Conservation (phyloP, 2,888 invertebrate genomes). For the Drosophila rellima region DNA sequence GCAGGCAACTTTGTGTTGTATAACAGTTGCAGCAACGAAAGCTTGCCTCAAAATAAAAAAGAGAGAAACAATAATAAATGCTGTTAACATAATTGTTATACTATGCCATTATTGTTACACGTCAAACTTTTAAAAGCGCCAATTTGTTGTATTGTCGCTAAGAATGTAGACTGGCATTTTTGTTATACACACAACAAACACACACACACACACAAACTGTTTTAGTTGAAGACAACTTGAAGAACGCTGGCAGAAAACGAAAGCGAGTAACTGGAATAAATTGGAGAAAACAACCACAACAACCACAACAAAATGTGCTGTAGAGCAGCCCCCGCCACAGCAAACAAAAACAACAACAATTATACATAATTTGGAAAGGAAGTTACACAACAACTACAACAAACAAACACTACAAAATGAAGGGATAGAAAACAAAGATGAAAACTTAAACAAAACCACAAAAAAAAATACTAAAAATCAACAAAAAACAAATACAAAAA, state of each 20-base stretch:
- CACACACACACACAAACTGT: background rate
- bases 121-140: background rate
- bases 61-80: background rate
- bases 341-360: slow-evolving; percentile 11
- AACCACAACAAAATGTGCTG: slow-evolving; percentile 5
- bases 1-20: background rate
- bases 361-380: slow-evolving; percentile 19
- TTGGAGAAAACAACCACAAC: background rate
- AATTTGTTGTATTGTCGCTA: background rate
- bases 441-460: slow-evolving; percentile 21
- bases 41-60: background rate
- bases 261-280: background rate
- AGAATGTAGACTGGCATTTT: slow-evolving; percentile 2
- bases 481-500: slow-evolving; percentile 33
- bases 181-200: slow-evolving; percentile 4
- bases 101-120: slow-evolving; percentile 5
- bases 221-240: slow-evolving; percentile 2
- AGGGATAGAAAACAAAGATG: slow-evolving; percentile 9
- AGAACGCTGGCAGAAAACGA: slow-evolving; percentile 8
- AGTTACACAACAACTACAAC: slow-evolving; percentile 24
- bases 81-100: slow-evolving; percentile 1
- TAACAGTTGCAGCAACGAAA: background rate
- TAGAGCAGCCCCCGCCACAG: slow-evolving; percentile 26
- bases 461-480: slow-evolving; percentile 17
- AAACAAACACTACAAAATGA: slow-evolving; percentile 17